Evolutionary conservation across 1,140 invertebrate genomes (phyloP).

Genomic region (Bombus breviceps): DNA sequence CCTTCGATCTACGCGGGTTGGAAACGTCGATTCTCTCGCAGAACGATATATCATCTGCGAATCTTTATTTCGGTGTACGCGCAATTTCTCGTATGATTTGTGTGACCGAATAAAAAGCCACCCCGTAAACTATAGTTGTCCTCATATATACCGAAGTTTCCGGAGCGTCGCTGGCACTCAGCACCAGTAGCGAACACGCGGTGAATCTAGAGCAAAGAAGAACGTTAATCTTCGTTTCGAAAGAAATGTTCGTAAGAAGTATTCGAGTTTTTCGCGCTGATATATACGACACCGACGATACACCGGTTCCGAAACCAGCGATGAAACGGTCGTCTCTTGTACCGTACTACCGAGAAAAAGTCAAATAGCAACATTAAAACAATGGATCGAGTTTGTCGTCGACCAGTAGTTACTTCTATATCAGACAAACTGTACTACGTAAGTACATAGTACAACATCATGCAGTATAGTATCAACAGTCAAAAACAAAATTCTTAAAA

Average conservation of each 20-base stretch:
- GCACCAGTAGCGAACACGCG: background rate
- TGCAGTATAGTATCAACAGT: background rate
- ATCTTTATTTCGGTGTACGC: background rate
- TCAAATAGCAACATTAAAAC: background rate
- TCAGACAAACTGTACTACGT: background rate
- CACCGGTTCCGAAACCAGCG: background rate
- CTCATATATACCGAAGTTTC: slow-evolving; percentile 59
- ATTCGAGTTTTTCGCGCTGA: slow-evolving; percentile 57
- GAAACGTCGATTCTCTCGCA: background rate
- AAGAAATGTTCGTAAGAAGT: slow-evolving; percentile 59
- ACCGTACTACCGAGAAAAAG: background rate
- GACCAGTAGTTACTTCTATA: background rate
- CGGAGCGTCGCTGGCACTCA: slow-evolving; percentile 39
- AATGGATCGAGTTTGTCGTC: background rate
- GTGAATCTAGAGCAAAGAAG: slow-evolving; percentile 49
- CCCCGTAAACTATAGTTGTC: slow-evolving; percentile 52
- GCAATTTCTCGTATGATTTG: slow-evolving; percentile 53
- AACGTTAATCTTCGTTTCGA: slow-evolving; percentile 65
- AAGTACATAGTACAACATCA: background rate
- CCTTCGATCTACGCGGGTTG: background rate
- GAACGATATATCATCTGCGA: no score
- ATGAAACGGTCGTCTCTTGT: background rate
- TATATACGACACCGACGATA: slow-evolving; percentile 28
- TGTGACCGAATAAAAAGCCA: slow-evolving; percentile 49
- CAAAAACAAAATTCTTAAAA: background rate